These are phyloP conservation scores for Poecilia velifera DNA, from an alignment of 2,797 vertebrate species.

Conservation along the genomic window DNA sequence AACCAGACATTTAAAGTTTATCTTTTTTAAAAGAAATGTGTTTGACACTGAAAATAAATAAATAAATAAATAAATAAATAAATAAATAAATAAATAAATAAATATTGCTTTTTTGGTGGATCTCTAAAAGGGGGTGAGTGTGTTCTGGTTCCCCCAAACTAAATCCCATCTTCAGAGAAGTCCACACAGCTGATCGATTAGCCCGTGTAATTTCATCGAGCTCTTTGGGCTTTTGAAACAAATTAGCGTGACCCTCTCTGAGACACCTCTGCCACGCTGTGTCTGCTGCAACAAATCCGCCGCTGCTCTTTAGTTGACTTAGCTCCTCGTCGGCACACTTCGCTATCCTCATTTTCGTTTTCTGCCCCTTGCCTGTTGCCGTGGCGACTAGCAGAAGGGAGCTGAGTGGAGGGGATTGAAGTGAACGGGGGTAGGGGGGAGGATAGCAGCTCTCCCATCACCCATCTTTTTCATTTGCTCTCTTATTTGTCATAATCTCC, in stretches of 20 bases:
- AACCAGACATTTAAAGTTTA: background rate
- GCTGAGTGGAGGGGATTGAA: conserved; percentile 58
- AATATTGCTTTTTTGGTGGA: conserved; percentile 1
- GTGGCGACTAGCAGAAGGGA: conserved; percentile 81
- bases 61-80: no score
- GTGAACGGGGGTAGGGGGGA: conserved; percentile 13
- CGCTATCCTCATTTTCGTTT: conserved; percentile 55
- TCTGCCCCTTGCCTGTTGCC: conserved; percentile 82
- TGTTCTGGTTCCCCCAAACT: conserved; percentile 3
- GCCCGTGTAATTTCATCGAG: conserved; percentile 20
- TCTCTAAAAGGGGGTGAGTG: background rate
- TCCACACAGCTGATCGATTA: background rate
- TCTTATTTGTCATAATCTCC: conserved; percentile 29
- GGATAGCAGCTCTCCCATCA: conserved; percentile 43
- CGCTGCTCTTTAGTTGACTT: conserved; percentile 56
- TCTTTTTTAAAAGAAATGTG: background rate
- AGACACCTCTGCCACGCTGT: conserved; percentile 23
- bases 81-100: no score
- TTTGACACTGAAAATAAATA: background rate
- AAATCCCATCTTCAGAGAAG: conserved; percentile 9
- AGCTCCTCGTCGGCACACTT: conserved; percentile 51
- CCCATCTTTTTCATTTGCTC: conserved; percentile 9
- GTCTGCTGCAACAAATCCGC: conserved; percentile 35
- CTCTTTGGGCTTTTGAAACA: conserved; percentile 31
- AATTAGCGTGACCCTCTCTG: conserved; percentile 13